These are phyloP conservation scores for Ploceus nigricollis DNA, from an alignment of 2,113 vertebrate genomes.

Conservation along the genomic window DNA sequence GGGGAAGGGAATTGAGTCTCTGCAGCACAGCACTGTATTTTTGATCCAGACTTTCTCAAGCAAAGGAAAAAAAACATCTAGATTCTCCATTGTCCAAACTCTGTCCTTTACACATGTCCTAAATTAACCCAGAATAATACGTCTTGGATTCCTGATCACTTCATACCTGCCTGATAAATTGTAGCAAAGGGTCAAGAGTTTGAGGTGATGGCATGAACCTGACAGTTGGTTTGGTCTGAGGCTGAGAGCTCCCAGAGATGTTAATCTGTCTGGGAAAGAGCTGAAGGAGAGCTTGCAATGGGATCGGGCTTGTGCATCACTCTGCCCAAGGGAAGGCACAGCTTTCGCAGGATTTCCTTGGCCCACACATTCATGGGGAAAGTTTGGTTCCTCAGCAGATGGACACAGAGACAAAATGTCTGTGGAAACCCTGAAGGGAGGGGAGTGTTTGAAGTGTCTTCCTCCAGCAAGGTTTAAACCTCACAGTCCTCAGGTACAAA, in stretches of 20 bases:
- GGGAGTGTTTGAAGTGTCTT: accelerated
- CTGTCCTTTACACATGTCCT: neutral
- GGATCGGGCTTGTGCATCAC: neutral
- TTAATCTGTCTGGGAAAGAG: neutral
- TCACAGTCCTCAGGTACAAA: neutral
- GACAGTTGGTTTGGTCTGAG: neutral
- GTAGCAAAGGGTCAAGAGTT: neutral
- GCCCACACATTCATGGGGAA: accelerated
- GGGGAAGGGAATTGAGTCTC: neutral
- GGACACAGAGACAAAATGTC: neutral
- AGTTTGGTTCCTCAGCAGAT: neutral
- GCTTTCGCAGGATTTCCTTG: neutral
- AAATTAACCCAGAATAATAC: neutral
- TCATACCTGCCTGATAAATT: neutral
- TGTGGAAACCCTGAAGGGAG: neutral
- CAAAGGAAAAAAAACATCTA: neutral
- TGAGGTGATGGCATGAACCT: neutral
- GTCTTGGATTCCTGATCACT: neutral
- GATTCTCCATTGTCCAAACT: neutral
- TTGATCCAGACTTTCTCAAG: neutral
- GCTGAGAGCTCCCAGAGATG: neutral
- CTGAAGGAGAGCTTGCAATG: neutral
- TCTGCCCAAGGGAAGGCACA: neutral
- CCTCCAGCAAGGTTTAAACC: neutral
- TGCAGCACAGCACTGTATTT: neutral